Evolutionary conservation across 2,797 vertebrate genomes (phyloP).

Genomic region (Poeciliopsis paucimaculata): DNA sequence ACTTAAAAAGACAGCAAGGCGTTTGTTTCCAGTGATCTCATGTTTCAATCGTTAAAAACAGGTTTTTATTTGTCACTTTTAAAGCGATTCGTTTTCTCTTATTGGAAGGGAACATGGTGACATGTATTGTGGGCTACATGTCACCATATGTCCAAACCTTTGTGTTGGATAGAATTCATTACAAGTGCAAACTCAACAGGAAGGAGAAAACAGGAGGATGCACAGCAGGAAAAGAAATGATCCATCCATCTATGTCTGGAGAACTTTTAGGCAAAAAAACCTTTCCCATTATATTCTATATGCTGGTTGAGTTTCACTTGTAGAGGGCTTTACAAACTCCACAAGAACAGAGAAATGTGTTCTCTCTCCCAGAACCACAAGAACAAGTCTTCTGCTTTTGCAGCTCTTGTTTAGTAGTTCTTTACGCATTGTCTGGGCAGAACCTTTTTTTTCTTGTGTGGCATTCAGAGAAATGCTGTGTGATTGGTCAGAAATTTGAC

Average conservation of each 20-base stretch:
- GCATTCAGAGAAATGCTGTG: neutral
- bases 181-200: neutral
- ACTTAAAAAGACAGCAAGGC: neutral
- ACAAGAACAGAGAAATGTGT: neutral
- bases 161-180: neutral
- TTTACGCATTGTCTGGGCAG: neutral
- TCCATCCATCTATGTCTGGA: neutral
- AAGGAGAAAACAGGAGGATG: neutral
- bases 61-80: neutral
- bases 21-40: neutral
- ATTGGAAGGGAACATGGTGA: neutral
- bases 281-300: neutral
- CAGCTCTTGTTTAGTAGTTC: no score
- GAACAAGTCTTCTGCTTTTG: neutral
- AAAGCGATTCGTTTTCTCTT: neutral
- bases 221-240: neutral
- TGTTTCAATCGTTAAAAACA: neutral
- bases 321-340: neutral
- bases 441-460: neutral
- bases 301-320: neutral
- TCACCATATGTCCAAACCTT: neutral
- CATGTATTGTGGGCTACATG: neutral
- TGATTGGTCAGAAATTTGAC: neutral
- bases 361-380: neutral
- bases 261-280: neutral